Evolutionary conservation across 2,797 vertebrate species (phyloP).

Genomic region (Amazona ochrocephala): DNA sequence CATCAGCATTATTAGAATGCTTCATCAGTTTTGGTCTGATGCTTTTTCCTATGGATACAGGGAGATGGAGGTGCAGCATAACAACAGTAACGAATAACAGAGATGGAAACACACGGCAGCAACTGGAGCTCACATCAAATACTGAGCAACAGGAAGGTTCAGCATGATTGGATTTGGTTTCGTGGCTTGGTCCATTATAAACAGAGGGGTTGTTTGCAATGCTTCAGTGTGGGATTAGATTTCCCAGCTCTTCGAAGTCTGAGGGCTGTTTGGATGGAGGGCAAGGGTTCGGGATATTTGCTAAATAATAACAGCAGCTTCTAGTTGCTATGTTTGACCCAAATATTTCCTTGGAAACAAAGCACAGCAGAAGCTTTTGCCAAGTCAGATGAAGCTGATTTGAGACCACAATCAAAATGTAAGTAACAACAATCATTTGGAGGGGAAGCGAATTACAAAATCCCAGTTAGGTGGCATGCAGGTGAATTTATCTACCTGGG

Average conservation of each 20-base stretch:
- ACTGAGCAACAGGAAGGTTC: not conserved
- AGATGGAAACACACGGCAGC: not conserved
- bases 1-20: not conserved
- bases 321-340: constrained; percentile 38
- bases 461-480: not conserved
- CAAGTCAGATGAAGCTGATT: not conserved
- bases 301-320: constrained; percentile 30
- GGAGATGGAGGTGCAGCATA: not conserved
- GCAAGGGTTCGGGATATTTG: constrained; percentile 32
- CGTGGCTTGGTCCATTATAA: not conserved
- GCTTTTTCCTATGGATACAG: not conserved
- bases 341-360: constrained; percentile 61
- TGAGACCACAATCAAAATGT: not conserved
- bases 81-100: not conserved
- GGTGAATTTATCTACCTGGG: not conserved
- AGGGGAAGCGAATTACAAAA: not conserved
- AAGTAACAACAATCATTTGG: not conserved
- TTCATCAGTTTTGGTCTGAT: constrained; percentile 12
- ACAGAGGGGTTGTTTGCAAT: constrained; percentile 22
- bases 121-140: not conserved
- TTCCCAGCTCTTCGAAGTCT: constrained; percentile 18
- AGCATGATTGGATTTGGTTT: not conserved
- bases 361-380: not conserved
- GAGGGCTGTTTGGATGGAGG: constrained; percentile 6
- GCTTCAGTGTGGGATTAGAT: not conserved